Evolutionary conservation across 2,113 vertebrate genomes (phyloP), one percentile per base, ranked within the genome.

Genomic region (Corynorhinus townsendii): DNA sequence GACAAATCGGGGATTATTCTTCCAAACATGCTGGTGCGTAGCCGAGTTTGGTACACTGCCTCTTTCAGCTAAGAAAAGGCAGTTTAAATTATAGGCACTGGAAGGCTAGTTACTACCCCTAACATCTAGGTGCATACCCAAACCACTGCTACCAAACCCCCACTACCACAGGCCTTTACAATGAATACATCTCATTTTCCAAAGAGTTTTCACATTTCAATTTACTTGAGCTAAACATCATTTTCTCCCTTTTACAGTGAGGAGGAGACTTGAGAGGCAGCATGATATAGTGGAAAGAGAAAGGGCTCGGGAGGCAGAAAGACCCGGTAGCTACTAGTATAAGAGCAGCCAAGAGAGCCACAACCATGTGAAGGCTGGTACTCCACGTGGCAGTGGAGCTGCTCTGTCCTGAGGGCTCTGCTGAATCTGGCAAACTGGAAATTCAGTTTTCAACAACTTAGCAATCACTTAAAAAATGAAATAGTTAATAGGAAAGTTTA

Each of bases 61-160:
- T 87, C 71, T 95, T 20, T 97, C 82, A 40, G 72, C 96, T 97
- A 89, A 86, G 86, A 95, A 92, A 8, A 93, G 20, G 62, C 2
- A 52, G 56, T 56, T 84, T 90, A 64, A 72, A 62, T 93, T 72
- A 75, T 92, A 76, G 54, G 82, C 80, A 49, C 10, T 76, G 35
- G 66, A 64, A 68, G 45, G 43, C 30, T 86, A 19, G 43, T 33
- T 47, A 47, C 68, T 30, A 64, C 38, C n/a, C 80, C 73, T 66
- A 43, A 90, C 35, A 72, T 4, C 56, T 26, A 82, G 22, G 49
- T 76, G 43, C 77, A 68, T 24, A 72, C 2, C 56, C 8, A 73
- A 85, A 71, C 28, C 77, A 24, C 22, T 11, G 30, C 54, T 40
- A 43, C 59, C 3, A 81, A 71, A 73, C 12, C 1, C 30, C 54